Evolutionary conservation across 2,888 invertebrate species (phyloP).

Genomic region (Drosophila pegasa): DNA sequence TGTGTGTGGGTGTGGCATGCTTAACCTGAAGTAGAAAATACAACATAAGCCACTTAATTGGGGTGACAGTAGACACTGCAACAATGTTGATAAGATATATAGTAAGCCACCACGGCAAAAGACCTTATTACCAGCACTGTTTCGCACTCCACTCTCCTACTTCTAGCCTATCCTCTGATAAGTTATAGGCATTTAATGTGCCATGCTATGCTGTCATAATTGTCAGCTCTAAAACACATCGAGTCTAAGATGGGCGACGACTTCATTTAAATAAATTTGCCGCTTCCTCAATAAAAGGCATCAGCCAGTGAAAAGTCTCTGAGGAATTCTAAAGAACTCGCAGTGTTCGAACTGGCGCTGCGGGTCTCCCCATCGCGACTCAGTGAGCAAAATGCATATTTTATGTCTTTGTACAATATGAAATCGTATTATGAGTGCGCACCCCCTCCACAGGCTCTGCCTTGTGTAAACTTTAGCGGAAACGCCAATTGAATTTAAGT

Average conservation of each 20-base stretch:
- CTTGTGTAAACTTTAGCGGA: constrained; percentile 61
- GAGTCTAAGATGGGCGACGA: constrained; percentile 51
- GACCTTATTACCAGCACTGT: not conserved
- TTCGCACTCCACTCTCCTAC: not conserved
- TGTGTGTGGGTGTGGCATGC: not conserved
- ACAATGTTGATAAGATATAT: constrained; percentile 42
- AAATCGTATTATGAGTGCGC: constrained; percentile 68
- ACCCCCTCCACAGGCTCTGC: not conserved
- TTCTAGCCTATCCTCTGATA: constrained; percentile 18
- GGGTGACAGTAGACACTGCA: constrained; percentile 54
- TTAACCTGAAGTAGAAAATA: constrained; percentile 43
- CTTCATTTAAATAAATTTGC: constrained; percentile 78
- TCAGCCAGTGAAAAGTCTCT: constrained; percentile 31
- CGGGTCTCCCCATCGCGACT: not conserved
- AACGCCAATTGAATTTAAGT: constrained; percentile 79
- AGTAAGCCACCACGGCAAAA: constrained; percentile 7
- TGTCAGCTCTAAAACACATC: constrained; percentile 77
- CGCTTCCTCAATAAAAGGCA: constrained; percentile 74
- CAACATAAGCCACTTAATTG: constrained; percentile 77
- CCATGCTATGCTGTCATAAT: constrained; percentile 71
- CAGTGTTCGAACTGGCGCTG: constrained; percentile 11
- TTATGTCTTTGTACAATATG: constrained; percentile 64
- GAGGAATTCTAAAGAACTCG: constrained; percentile 41
- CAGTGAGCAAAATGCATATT: constrained; percentile 65
- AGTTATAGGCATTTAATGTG: constrained; percentile 67